Evolutionary conservation across 2,888 invertebrate genomes (phyloP).

Genomic region (Rambutsinella grinnellia): DNA sequence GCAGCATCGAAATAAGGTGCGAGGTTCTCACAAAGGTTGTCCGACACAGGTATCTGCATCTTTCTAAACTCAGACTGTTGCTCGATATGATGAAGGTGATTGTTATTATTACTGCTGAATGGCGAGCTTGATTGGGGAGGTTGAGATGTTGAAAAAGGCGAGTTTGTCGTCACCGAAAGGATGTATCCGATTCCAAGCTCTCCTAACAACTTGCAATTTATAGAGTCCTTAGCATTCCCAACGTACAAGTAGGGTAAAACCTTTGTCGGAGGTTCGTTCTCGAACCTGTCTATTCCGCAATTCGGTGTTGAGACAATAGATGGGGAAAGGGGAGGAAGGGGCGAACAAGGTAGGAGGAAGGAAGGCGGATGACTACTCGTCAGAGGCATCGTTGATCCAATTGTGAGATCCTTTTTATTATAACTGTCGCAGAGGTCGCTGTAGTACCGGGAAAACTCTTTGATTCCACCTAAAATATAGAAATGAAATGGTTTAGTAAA

Average conservation of each 20-base stretch:
- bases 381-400: slow-evolving; percentile 37
- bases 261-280: slow-evolving; percentile 69
- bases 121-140: slow-evolving; percentile 6
- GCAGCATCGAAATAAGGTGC: slow-evolving; percentile 73
- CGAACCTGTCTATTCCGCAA: slow-evolving; percentile 29
- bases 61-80: slow-evolving; percentile 26
- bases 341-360: slow-evolving; percentile 63
- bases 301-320: slow-evolving; percentile 26
- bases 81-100: slow-evolving; percentile 13
- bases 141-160: slow-evolving; percentile 67
- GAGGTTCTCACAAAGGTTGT: slow-evolving; percentile 74
- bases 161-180: slow-evolving; percentile 57
- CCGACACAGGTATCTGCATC: slow-evolving; percentile 74
- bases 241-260: slow-evolving; percentile 74
- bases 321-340: slow-evolving; percentile 37
- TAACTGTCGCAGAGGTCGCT: slow-evolving; percentile 79
- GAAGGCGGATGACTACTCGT: slow-evolving; percentile 38
- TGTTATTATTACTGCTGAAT: slow-evolving; percentile 31
- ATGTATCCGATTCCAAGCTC: slow-evolving; percentile 66
- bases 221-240: slow-evolving; percentile 74
- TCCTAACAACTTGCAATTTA: slow-evolving; percentile 71
- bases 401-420: slow-evolving; percentile 53
- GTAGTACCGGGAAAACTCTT: slow-evolving; percentile 79
- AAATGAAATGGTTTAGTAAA: slow-evolving; percentile 9
- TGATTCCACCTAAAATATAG: slow-evolving; percentile 75